Conservation (phyloP, 2,113 vertebrate species). For the Podarcis raffonei region DNA sequence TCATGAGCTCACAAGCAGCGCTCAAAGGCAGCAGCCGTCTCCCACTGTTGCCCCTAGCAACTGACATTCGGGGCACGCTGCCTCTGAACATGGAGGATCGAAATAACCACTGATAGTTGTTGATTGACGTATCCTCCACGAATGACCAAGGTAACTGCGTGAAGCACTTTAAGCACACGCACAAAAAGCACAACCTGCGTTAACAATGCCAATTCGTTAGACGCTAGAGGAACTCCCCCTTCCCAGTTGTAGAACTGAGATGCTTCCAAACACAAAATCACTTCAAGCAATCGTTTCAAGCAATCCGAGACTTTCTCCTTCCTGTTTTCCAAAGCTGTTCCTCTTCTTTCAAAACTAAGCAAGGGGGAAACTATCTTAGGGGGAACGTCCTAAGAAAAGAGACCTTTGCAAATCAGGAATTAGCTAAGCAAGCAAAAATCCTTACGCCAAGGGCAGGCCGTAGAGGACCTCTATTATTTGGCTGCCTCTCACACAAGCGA, state of each 20-base stretch:
- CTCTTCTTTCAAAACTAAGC: background rate
- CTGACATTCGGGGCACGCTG: background rate
- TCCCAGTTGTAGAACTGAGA: constrained; percentile 9
- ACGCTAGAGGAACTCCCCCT: constrained; percentile 14
- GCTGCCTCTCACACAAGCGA: background rate
- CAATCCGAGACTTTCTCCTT: constrained; percentile 11
- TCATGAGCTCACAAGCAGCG: background rate
- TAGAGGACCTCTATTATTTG: constrained; percentile 31
- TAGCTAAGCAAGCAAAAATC: constrained; percentile 51
- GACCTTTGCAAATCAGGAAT: constrained; percentile 57
- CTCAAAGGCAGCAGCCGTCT: too few species aligned
- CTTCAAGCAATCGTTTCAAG: constrained; percentile 7
- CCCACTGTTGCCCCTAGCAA: background rate
- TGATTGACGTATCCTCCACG: background rate
- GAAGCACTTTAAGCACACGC: background rate
- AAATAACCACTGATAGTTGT: background rate
- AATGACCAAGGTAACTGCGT: background rate
- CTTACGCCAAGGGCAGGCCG: constrained; percentile 52
- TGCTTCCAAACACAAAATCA: background rate
- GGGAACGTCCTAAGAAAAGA: constrained; percentile 43
- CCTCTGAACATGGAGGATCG: background rate
- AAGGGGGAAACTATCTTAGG: background rate
- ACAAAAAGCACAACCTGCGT: too few species aligned
- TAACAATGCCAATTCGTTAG: background rate
- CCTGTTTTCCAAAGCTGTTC: constrained; percentile 4